phyloP scores from a whole-genome alignment of 2,888 invertebrate genomes.

The Ischnura elegans region DNA sequence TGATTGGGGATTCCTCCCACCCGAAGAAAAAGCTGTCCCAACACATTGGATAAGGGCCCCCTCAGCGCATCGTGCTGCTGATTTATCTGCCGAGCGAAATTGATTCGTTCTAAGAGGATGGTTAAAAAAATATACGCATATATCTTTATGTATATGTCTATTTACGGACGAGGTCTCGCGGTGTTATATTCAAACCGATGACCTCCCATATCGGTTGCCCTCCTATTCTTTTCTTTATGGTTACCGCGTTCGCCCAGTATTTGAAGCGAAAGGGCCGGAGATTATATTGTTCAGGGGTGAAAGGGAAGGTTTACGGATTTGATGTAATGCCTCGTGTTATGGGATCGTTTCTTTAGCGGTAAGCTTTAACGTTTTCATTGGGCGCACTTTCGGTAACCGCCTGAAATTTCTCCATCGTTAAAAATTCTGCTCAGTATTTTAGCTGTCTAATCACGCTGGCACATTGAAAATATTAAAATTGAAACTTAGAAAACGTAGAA shows the following conservation, averaged over 20 bases:
- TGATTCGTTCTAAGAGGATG: conserved; percentile 21
- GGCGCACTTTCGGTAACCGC: no score
- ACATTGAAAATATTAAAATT: no score
- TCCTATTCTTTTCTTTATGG: neutral
- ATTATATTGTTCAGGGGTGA: neutral
- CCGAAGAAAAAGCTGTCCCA: neutral
- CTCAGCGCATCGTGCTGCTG: neutral
- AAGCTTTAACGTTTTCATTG: no score
- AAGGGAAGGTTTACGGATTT: neutral
- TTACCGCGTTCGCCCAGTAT: neutral
- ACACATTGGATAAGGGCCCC: neutral
- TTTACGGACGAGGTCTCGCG: neutral
- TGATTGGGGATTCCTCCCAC: neutral
- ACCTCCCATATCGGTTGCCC: neutral
- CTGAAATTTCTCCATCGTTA: no score
- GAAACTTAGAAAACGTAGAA: no score
- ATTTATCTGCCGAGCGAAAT: neutral
- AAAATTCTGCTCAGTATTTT: no score
- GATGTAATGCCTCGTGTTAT: no score
- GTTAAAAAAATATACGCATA: neutral
- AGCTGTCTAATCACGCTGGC: no score
- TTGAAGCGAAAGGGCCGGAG: neutral
- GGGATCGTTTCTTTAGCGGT: no score
- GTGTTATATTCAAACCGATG: neutral
- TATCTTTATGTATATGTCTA: no score